phyloP scores from a whole-genome alignment of 2,888 invertebrate genomes.

The Syrphus vitripennis region DNA sequence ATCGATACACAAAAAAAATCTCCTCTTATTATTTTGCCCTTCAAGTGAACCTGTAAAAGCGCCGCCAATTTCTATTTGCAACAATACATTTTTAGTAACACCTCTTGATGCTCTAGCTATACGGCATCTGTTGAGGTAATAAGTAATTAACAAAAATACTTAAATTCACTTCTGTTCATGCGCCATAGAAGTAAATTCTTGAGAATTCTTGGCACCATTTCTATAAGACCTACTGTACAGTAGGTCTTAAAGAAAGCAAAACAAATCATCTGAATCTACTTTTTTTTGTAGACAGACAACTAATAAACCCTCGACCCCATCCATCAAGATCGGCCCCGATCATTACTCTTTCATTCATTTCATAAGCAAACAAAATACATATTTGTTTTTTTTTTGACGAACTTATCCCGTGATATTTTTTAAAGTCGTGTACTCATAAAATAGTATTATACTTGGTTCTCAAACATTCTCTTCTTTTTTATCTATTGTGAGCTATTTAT shows the following conservation, averaged over 20 bases:
- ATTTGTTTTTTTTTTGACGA: background rate
- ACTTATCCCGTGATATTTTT: background rate
- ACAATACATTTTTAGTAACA: background rate
- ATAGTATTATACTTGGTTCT: background rate
- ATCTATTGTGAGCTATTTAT: conserved; percentile 26
- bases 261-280: background rate
- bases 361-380: background rate
- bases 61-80: background rate
- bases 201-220: background rate
- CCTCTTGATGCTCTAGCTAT: background rate
- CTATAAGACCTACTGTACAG: background rate
- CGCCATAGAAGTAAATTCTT: background rate
- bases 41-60: background rate
- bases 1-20: background rate
- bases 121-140: background rate
- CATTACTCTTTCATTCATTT: conserved; percentile 6
- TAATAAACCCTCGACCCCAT: background rate
- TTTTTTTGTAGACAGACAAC: background rate
- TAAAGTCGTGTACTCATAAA: background rate
- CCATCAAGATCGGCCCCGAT: background rate
- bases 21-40: background rate
- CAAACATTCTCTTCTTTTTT: background rate
- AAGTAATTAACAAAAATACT: background rate
- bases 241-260: background rate
- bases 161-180: conserved; percentile 2